Evolutionary conservation across 2,797 vertebrate genomes (phyloP).

Genomic region (Notamacropus eugenii): DNA sequence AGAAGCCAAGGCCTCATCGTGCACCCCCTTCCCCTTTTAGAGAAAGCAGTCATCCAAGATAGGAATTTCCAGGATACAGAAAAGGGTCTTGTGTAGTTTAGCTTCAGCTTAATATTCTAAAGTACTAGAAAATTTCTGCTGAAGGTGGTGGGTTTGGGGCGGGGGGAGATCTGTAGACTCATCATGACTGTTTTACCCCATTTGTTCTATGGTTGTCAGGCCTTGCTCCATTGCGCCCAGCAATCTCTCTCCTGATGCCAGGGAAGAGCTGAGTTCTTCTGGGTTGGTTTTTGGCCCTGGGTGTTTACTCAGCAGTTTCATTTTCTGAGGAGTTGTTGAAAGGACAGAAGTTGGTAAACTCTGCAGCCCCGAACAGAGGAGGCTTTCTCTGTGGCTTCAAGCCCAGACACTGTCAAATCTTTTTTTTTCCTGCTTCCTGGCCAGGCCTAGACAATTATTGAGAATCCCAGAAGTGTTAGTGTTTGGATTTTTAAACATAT

Average conservation of each 20-base stretch:
- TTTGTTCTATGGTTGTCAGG: conserved; percentile 76
- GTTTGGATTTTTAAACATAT: conserved; percentile 75
- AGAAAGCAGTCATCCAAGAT: neutral
- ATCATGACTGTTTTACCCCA: conserved; percentile 42
- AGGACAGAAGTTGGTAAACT: conserved; percentile 87
- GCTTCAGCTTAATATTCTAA: neutral
- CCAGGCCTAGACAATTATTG: conserved; percentile 80
- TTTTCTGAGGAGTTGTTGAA: conserved; percentile 84
- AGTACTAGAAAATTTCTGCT: neutral
- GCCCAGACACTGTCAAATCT: conserved; percentile 85
- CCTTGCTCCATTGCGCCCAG: conserved; percentile 70
- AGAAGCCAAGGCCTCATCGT: neutral
- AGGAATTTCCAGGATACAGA: neutral
- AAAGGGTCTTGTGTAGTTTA: neutral
- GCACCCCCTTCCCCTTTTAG: neutral
- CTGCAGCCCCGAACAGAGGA: conserved; percentile 82
- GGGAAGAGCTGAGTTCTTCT: conserved; percentile 71
- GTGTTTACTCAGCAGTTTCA: conserved; percentile 84
- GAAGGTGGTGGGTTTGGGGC: neutral
- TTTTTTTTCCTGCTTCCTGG: conserved; percentile 76
- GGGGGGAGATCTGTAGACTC: neutral
- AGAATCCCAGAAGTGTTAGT: conserved; percentile 81
- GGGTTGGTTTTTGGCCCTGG: conserved; percentile 75
- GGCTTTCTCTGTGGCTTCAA: conserved; percentile 81
- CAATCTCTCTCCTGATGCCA: conserved; percentile 77